A percentile compares a stretch with the other conserved stretches of the same genome.
Conservation (phyloP, 2,888 invertebrate species). For the Amblyjoppa proteus region DNA sequence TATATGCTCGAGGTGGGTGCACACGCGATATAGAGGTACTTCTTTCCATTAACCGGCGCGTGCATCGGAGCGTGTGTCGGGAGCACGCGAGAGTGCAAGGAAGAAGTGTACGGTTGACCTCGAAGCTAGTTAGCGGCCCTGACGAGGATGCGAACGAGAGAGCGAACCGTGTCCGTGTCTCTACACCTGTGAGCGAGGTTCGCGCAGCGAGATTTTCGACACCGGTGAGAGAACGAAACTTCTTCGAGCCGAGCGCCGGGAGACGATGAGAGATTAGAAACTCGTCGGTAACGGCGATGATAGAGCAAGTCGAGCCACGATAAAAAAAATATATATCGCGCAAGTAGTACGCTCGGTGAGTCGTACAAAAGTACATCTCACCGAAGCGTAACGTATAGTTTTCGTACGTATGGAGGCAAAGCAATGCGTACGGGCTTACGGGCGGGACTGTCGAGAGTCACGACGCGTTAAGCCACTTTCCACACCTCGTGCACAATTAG, state of each 20-base stretch:
- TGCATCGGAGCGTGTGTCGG: conserved; percentile 24
- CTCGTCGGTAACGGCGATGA: conserved; percentile 21
- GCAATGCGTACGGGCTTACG: not conserved
- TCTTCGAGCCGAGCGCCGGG: not conserved
- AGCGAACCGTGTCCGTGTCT: not conserved
- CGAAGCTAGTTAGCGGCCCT: conserved; percentile 2
- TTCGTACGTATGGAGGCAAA: not conserved
- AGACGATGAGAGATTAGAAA: conserved; percentile 39
- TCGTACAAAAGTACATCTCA: conserved; percentile 15
- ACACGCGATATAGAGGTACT: conserved; percentile 18
- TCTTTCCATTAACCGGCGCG: not conserved
- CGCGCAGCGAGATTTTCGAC: not conserved
- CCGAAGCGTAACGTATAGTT: conserved; percentile 17
- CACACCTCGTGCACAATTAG: conserved; percentile 58
- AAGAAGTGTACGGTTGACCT: conserved; percentile 11
- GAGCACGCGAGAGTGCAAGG: conserved; percentile 31
- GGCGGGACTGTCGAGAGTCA: conserved; percentile 22
- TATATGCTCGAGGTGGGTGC: not conserved
- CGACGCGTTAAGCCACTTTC: conserved; percentile 65
- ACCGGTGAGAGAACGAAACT: not conserved
- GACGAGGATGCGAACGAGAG: conserved; percentile 4
- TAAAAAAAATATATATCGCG: not conserved
- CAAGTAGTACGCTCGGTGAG: conserved; percentile 6
- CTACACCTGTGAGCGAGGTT: not conserved
- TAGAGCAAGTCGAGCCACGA: not conserved